Conservation (phyloP, 2,113 vertebrate species). For the Hepsetus odoe region DNA sequence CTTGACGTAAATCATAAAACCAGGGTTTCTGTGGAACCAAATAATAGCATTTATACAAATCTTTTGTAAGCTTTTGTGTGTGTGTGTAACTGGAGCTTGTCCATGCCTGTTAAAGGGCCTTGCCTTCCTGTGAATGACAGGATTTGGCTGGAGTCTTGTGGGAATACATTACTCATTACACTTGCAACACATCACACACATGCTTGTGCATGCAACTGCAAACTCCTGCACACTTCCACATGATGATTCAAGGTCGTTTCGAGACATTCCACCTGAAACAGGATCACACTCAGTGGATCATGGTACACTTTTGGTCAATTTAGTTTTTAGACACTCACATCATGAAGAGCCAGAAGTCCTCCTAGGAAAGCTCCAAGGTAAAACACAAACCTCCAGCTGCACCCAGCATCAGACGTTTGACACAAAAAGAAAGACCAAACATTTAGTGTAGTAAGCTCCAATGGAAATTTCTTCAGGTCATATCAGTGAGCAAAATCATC, state of each 20-base stretch:
- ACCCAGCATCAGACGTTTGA: slow-evolving; percentile 46
- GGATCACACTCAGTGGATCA: background rate
- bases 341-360: slow-evolving; percentile 84
- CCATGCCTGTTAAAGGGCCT: slow-evolving; percentile 23
- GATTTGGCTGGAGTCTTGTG: background rate
- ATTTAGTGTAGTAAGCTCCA: background rate
- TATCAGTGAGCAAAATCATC: no score
- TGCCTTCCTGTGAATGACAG: slow-evolving; percentile 11
- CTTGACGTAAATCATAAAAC: slow-evolving; percentile 86
- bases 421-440: background rate
- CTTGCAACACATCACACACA: slow-evolving; percentile 21
- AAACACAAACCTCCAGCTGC: slow-evolving; percentile 91
- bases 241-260: slow-evolving; percentile 21
- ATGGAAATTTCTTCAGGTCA: no score
- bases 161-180: slow-evolving; percentile 40
- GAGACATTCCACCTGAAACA: background rate
- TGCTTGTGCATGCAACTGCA: background rate
- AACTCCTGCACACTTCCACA: slow-evolving; percentile 6
- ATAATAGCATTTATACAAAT: slow-evolving; percentile 7
- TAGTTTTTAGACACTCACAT: slow-evolving; percentile 80
- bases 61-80: background rate
- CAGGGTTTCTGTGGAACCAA: slow-evolving; percentile 87
- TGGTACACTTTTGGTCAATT: background rate
- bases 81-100: slow-evolving; percentile 13
- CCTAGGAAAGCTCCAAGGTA: slow-evolving; percentile 81